A percentile compares a stretch with the other conserved stretches of the same genome.
Evolutionary conservation across 1,140 invertebrate genomes (phyloP).

Genomic region (Dreissena rostriformis): DNA sequence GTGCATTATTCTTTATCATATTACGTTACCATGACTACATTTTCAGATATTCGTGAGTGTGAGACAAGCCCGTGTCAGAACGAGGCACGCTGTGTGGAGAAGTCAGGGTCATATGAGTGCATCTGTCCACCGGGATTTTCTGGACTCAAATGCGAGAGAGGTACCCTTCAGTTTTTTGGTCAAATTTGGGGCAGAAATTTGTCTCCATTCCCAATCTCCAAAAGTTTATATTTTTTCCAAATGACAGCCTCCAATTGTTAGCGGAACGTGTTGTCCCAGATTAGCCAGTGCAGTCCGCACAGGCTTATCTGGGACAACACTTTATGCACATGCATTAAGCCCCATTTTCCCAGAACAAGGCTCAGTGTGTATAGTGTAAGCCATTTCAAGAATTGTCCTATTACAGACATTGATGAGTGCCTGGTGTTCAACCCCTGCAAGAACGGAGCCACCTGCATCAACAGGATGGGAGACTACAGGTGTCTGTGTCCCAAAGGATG

Average conservation of each 20-base stretch:
- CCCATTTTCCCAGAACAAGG: too few relatives aligned
- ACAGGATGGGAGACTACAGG: constrained; percentile 60
- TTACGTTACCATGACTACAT: not conserved
- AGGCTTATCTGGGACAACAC: too few relatives aligned
- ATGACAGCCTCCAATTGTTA: too few relatives aligned
- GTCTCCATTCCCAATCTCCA: too few relatives aligned
- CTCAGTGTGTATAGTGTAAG: too few relatives aligned
- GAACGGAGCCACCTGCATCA: constrained; percentile 68
- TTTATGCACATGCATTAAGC: too few relatives aligned
- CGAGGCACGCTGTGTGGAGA: constrained; percentile 34
- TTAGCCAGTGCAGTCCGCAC: too few relatives aligned
- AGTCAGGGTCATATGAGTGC: constrained; percentile 49
- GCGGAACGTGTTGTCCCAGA: too few relatives aligned
- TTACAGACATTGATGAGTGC: constrained; percentile 71
- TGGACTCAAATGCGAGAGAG: constrained; percentile 42
- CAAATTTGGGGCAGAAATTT: not conserved
- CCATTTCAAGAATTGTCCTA: too few relatives aligned
- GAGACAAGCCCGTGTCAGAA: constrained; percentile 45
- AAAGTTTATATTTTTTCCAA: too few relatives aligned
- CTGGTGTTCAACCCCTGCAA: constrained; percentile 49
- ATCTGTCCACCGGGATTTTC: constrained; percentile 40
- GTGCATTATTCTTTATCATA: too few relatives aligned
- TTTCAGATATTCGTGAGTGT: constrained; percentile 51
- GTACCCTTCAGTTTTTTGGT: not conserved
- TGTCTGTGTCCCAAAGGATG: constrained; percentile 68